Evolutionary conservation across 2,113 vertebrate genomes (phyloP), one percentile per base, ranked within the genome.

Genomic region (Trematocara nigrifrons): DNA sequence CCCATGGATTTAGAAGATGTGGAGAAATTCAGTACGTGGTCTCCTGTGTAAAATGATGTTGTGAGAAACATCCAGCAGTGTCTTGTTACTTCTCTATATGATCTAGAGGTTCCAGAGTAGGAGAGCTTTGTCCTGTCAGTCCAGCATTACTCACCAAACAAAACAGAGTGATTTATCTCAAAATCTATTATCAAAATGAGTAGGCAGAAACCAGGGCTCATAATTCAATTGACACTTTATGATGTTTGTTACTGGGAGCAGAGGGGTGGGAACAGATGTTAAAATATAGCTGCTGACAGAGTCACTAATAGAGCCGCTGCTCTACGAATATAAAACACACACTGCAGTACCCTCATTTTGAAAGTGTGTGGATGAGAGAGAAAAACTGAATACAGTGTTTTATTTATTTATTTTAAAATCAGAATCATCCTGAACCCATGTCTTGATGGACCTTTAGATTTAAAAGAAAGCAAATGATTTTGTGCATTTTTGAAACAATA

Each of bases 101-200:
- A 84, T 81, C 59, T 49, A 85, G 86, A 88, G 89, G 87, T 85
- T 86, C 42, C 77, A 71, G 61, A 86, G 89, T 31, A 71, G 16
- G 69, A 54, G 61, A 66, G 89, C 81, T 87, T 90, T 91, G 79
- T 92, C 91, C 91, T 69, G 86, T 82, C 91, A 86, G 81, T 57
- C 51, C 49, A 15, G 79, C 84, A 81, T 91, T 88, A 89, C 81
- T 89, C 89, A 87, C 87, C 80, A 80, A 92, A 91, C 89, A 91
- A 81, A 86, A 84, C 86, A 5, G 33, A 13, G 80, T 91, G 88
- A 95, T 93, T 94, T 93, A 94, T 93, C 89, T 84, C 54, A 66
- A 92, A 91, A 92, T 93, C 85, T 89, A 90, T 91, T 87, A 94
- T 90, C 91, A 89, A 93, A 94, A 94, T 90, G 93, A 94, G 91